Conservation (phyloP, 2,113 vertebrate genomes). For the Chionomys nivalis region DNA sequence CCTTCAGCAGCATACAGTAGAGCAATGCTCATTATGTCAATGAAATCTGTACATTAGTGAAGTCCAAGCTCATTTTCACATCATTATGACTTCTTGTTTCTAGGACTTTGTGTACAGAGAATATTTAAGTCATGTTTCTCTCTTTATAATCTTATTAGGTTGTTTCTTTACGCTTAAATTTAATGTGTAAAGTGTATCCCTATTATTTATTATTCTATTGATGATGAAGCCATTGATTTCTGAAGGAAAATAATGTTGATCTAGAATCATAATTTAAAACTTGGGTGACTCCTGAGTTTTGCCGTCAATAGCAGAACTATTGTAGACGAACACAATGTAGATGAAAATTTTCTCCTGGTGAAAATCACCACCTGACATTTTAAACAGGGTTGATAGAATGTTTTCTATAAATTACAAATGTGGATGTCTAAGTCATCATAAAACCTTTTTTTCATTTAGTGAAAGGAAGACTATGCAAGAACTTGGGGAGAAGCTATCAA, state of each 20-base stretch:
- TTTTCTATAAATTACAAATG: neutral
- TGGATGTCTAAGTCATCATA: neutral
- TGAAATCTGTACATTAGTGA: conserved; percentile 2
- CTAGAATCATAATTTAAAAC: neutral
- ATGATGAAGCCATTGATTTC: neutral
- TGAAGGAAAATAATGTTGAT: neutral
- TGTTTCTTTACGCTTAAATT: neutral
- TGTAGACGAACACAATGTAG: neutral
- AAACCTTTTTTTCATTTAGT: neutral
- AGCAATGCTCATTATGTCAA: neutral
- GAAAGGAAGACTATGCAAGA: neutral
- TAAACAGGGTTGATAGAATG: neutral
- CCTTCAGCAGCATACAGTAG: neutral
- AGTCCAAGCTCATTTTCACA: neutral
- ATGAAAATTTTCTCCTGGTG: neutral
- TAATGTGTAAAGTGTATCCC: neutral
- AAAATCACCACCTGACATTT: neutral
- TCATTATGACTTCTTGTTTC: neutral
- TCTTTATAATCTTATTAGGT: neutral
- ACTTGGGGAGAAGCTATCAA: neutral
- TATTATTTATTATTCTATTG: neutral
- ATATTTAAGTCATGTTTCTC: neutral
- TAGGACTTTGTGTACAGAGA: neutral
- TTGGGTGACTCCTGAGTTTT: neutral
- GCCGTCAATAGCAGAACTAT: neutral